Conservation (phyloP, 2,888 invertebrate species). For the Beris morrisii region DNA sequence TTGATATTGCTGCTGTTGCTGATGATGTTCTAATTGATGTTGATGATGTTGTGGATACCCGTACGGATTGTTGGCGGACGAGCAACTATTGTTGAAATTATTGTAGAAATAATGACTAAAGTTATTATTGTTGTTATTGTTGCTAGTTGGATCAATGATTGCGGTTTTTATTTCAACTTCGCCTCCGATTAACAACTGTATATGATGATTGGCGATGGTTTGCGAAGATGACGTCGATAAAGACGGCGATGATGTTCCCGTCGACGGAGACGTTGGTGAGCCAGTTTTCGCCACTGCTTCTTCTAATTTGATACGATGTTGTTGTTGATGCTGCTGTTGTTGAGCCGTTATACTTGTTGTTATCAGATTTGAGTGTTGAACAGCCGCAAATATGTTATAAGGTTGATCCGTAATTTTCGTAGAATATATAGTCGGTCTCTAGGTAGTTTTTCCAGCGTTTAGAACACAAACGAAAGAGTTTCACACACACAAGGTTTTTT, state of each 20-base stretch:
- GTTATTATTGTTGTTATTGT: slow-evolving; percentile 12
- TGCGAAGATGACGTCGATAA: background rate
- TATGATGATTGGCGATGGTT: background rate
- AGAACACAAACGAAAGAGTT: too few species aligned
- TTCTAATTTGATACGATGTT: too few species aligned
- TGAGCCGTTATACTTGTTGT: background rate
- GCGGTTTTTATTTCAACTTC: slow-evolving; percentile 33
- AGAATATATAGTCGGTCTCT: too few species aligned
- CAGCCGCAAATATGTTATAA: slow-evolving; percentile 19
- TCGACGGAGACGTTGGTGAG: too few species aligned
- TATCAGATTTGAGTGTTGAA: slow-evolving; percentile 35
- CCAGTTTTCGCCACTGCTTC: too few species aligned
- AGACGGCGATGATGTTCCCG: background rate
- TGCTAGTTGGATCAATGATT: slow-evolving; percentile 31
- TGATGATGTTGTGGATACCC: background rate
- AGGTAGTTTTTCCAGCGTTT: too few species aligned
- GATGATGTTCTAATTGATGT: background rate
- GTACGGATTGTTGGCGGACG: background rate
- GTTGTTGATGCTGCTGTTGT: too few species aligned
- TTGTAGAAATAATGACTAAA: slow-evolving; percentile 33
- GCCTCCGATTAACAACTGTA: slow-evolving; percentile 9
- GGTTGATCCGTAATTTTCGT: slow-evolving; percentile 18
- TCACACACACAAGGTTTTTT: too few species aligned
- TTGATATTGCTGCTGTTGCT: background rate
- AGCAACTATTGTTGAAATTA: slow-evolving; percentile 30